A percentile compares a stretch with the other conserved stretches of the same genome.
These are phyloP conservation scores for Ageneiosus marmoratus DNA, from an alignment of 2,113 vertebrate species.

Conservation along the genomic window DNA sequence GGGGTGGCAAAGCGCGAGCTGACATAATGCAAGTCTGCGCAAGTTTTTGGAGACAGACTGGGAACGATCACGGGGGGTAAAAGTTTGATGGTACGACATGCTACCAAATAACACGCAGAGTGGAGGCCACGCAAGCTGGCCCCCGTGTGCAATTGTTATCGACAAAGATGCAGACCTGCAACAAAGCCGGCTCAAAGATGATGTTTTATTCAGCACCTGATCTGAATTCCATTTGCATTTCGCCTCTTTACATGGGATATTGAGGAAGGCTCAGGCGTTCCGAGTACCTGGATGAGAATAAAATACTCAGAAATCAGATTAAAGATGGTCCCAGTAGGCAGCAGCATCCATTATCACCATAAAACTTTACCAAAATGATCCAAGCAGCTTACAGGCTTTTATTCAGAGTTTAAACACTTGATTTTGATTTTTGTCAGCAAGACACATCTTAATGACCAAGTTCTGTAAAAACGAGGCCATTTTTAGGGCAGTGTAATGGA, in stretches of 20 bases:
- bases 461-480: slow-evolving; percentile 48
- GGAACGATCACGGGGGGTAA: slow-evolving; percentile 63
- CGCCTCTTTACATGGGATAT: not conserved
- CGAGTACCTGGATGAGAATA: not conserved
- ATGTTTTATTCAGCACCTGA: slow-evolving; percentile 16
- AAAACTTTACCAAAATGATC: slow-evolving; percentile 34
- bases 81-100: slow-evolving; percentile 70
- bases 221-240: slow-evolving; percentile 20
- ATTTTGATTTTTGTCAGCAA: slow-evolving; percentile 48
- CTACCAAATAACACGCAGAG: slow-evolving; percentile 51
- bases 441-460: slow-evolving; percentile 51
- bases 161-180: slow-evolving; percentile 32
- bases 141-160: slow-evolving; percentile 37
- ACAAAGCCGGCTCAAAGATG: not conserved
- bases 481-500: slow-evolving; percentile 55
- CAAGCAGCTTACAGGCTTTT: slow-evolving; percentile 20
- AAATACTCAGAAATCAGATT: slow-evolving; percentile 1
- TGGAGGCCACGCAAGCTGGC: slow-evolving; percentile 46
- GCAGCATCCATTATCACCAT: slow-evolving; percentile 17
- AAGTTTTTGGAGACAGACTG: slow-evolving; percentile 67
- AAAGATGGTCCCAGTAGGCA: slow-evolving; percentile 25
- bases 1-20: slow-evolving; percentile 90
- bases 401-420: slow-evolving; percentile 29
- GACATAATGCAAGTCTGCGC: slow-evolving; percentile 76
- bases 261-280: not conserved